A percentile compares a stretch with the other conserved stretches of the same genome.
Conservation (phyloP, 2,113 vertebrate genomes). For the Callocephalon fimbriatum region DNA sequence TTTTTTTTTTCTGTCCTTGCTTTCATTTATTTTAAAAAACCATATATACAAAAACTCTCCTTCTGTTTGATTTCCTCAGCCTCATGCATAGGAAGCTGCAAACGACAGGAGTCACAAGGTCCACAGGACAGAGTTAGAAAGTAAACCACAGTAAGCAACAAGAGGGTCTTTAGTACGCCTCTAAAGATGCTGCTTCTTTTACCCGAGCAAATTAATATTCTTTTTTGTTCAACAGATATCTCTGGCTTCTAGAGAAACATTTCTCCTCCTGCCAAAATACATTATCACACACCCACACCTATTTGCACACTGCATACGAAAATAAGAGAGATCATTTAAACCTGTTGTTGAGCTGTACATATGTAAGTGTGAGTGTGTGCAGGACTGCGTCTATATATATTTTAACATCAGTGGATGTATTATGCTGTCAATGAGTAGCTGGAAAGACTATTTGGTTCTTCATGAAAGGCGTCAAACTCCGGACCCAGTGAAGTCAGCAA, state of each 20-base stretch:
- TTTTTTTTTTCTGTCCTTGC: not conserved
- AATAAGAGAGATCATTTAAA: not conserved
- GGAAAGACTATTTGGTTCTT: not conserved
- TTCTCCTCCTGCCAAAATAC: conserved; percentile 46
- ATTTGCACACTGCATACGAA: not conserved
- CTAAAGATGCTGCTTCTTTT: not conserved
- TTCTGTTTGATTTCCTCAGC: conserved; percentile 13
- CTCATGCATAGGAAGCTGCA: not conserved
- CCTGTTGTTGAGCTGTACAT: not conserved
- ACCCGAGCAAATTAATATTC: conserved; percentile 45
- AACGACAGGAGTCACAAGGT: not conserved
- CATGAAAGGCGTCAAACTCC: not conserved
- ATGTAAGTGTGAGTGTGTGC: not conserved
- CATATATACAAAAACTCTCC: not conserved
- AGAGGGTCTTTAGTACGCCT: not conserved
- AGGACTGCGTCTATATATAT: not conserved
- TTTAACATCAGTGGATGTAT: not conserved
- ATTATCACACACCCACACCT: conserved; percentile 49
- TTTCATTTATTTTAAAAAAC: not conserved
- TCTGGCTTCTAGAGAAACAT: conserved; percentile 9
- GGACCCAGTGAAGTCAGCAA: not conserved
- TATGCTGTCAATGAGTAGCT: not conserved
- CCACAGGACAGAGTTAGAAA: not conserved
- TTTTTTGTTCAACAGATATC: not conserved
- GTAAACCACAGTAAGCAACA: not conserved